phyloP scores from a whole-genome alignment of 2,113 vertebrate genomes.

The Cyphomyrus plagiostoma region DNA sequence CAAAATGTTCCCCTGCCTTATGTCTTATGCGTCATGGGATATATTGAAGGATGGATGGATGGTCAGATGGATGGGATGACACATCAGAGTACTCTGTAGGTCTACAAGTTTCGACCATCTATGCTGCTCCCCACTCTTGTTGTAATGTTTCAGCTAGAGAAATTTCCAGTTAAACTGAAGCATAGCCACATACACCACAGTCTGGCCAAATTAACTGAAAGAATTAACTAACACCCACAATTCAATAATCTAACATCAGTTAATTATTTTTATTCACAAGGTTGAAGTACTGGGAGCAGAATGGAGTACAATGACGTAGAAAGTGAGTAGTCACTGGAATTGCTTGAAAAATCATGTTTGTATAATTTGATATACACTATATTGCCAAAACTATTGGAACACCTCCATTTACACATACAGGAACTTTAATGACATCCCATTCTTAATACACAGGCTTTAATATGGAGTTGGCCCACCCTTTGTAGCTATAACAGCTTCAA shows the following conservation, averaged over 20 bases:
- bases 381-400: too few species aligned
- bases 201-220: not conserved
- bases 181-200: not conserved
- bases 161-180: not conserved
- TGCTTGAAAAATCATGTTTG: not conserved
- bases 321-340: not conserved
- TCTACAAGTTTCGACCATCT: not conserved
- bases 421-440: too few species aligned
- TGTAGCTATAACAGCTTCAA: too few species aligned
- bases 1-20: not conserved
- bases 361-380: not conserved
- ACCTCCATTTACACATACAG: too few species aligned
- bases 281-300: not conserved
- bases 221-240: not conserved
- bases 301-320: slow-evolving; percentile 9
- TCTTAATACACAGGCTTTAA: too few species aligned
- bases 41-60: not conserved
- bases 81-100: not conserved
- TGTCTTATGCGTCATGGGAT: not conserved
- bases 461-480: too few species aligned
- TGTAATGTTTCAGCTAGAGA: not conserved
- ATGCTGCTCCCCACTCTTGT: not conserved
- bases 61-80: not conserved
- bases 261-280: not conserved
- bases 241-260: not conserved